These are phyloP conservation scores for Trachelus iudaicus DNA, from an alignment of 2,888 invertebrate species.

Conservation along the genomic window DNA sequence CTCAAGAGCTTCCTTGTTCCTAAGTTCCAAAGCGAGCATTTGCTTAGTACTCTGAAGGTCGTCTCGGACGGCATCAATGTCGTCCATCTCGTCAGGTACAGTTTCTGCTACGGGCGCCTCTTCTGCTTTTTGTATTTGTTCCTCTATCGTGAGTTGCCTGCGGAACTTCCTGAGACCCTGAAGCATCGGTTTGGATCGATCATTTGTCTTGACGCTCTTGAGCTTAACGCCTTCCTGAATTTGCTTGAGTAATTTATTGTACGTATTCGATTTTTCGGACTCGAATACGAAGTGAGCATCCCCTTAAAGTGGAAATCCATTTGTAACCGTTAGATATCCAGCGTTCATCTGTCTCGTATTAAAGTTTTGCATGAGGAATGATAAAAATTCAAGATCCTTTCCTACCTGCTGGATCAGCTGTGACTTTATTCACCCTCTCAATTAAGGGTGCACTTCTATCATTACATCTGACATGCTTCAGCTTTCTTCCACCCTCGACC, in stretches of 20 bases:
- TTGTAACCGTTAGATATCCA: constrained; percentile 7
- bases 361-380: neutral
- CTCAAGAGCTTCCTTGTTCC: constrained; percentile 86
- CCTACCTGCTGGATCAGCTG: constrained; percentile 57
- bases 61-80: constrained; percentile 90
- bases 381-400: neutral
- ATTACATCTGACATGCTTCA: constrained; percentile 87
- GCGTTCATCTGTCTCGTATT: neutral
- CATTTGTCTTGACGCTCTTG: constrained; percentile 83
- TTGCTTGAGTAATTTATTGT: constrained; percentile 83
- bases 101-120: constrained; percentile 70
- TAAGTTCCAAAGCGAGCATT: constrained; percentile 85
- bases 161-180: constrained; percentile 88
- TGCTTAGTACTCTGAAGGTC: constrained; percentile 93
- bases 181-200: constrained; percentile 86
- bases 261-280: constrained; percentile 84
- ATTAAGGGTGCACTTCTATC: constrained; percentile 72
- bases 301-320: constrained; percentile 59
- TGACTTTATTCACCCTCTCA: constrained; percentile 61
- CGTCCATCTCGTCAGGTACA: constrained; percentile 83
- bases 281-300: constrained; percentile 87
- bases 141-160: constrained; percentile 90
- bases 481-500: constrained; percentile 82
- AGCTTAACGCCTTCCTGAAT: constrained; percentile 82
- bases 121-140: constrained; percentile 84